Conservation (phyloP, 2,888 invertebrate genomes). For the Microctonus brassicae region DNA sequence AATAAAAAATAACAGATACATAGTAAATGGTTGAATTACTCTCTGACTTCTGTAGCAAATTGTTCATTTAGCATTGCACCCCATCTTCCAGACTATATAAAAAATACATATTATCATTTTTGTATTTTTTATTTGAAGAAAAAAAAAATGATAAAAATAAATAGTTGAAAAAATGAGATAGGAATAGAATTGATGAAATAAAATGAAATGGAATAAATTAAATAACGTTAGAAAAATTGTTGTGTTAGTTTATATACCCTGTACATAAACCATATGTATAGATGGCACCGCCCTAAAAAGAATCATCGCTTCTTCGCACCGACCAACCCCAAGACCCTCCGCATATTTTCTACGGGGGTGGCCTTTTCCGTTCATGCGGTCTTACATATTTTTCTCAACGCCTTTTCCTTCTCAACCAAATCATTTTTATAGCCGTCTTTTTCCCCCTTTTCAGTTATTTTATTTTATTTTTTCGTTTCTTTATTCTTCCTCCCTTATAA, state of each 20-base stretch:
- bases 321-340: constrained; percentile 16
- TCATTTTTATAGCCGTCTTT: constrained; percentile 42
- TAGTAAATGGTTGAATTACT: constrained; percentile 6
- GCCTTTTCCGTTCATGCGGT: constrained; percentile 10
- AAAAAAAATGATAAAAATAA: too few species aligned
- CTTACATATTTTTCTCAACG: constrained; percentile 13
- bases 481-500: constrained; percentile 22
- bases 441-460: not conserved
- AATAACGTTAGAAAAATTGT: not conserved
- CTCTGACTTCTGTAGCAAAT: constrained; percentile 15
- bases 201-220: too few species aligned
- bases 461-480: constrained; percentile 15
- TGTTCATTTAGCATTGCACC: not conserved
- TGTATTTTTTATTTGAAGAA: too few species aligned
- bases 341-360: constrained; percentile 13
- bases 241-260: not conserved
- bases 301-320: constrained; percentile 33
- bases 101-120: not conserved
- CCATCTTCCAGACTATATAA: not conserved
- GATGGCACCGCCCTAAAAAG: constrained; percentile 32
- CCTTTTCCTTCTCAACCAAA: constrained; percentile 14
- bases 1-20: not conserved
- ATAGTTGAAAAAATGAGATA: not conserved
- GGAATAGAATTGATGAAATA: too few species aligned
- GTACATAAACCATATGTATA: not conserved